Percentiles rank a stretch among this genome's conserved stretches.
phyloP scores from a whole-genome alignment of 2,113 vertebrate species.

The Clarias macrocephalus region DNA sequence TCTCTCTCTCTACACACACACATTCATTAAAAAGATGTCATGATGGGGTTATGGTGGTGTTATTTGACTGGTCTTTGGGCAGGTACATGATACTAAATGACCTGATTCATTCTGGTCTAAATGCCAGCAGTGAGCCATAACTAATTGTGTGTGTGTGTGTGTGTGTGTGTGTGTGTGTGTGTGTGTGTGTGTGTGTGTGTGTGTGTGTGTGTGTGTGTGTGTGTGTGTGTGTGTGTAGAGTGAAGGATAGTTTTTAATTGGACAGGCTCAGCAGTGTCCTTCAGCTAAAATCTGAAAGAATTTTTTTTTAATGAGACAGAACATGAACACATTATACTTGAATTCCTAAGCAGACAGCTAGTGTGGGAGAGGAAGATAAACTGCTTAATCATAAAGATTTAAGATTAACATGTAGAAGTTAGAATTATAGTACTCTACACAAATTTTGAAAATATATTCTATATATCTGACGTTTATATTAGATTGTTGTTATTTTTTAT shows the following conservation, averaged over 20 bases:
- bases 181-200: conserved; percentile 11
- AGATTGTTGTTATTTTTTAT: background rate
- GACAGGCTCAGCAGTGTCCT: conserved; percentile 32
- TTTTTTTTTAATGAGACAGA: conserved; percentile 46
- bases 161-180: background rate
- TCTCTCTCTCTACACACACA: background rate
- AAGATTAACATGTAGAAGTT: background rate
- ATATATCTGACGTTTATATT: background rate
- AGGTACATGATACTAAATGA: conserved; percentile 45
- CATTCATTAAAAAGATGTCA: conserved; percentile 29
- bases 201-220: conserved; percentile 29
- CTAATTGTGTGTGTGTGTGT: conserved; percentile 39
- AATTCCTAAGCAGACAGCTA: background rate
- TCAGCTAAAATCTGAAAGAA: conserved; percentile 27
- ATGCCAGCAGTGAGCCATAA: conserved; percentile 41
- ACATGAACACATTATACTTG: conserved; percentile 35
- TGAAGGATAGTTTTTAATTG: conserved; percentile 41
- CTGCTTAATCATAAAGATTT: background rate
- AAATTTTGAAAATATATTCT: background rate
- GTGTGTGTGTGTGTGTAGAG: conserved; percentile 2
- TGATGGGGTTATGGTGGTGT: conserved; percentile 27
- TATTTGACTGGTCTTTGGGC: conserved; percentile 31
- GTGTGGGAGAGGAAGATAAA: background rate
- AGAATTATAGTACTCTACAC: background rate
- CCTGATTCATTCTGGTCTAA: conserved; percentile 36